Evolutionary conservation across 2,888 invertebrate genomes (phyloP).

Genomic region (Microctonus hyperodae): DNA sequence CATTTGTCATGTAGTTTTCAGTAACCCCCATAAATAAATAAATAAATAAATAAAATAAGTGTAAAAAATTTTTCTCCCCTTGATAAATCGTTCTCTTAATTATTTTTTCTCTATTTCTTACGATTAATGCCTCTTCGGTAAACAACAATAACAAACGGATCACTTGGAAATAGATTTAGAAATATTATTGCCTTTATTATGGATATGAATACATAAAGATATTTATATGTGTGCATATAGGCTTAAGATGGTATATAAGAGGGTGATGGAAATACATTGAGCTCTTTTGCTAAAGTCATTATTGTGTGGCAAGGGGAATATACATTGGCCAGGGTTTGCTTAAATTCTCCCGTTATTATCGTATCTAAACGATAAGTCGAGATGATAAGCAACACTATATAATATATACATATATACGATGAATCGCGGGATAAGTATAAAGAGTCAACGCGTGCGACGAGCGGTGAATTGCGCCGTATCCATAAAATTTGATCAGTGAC

Average conservation of each 20-base stretch:
- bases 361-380: slow-evolving; percentile 8
- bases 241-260: not conserved
- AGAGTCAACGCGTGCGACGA: slow-evolving; percentile 16
- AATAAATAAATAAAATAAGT: too few species aligned
- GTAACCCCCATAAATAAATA: too few species aligned
- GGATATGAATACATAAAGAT: not conserved
- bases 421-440: not conserved
- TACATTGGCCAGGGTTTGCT: not conserved
- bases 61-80: not conserved
- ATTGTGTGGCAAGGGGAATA: not conserved
- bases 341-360: not conserved
- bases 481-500: slow-evolving; percentile 49
- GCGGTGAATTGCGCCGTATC: slow-evolving; percentile 44
- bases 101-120: slow-evolving; percentile 18
- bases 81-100: slow-evolving; percentile 36
- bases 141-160: slow-evolving; percentile 42
- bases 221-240: too few species aligned
- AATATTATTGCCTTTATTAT: not conserved
- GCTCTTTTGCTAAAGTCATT: slow-evolving; percentile 6
- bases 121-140: slow-evolving; percentile 35
- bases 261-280: not conserved
- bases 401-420: too few species aligned
- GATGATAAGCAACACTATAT: not conserved
- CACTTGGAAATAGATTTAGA: slow-evolving; percentile 5
- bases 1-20: too few species aligned